These are phyloP conservation scores for Hydroisotoma schaefferi DNA, from an alignment of 2,888 invertebrate species.

Conservation along the genomic window DNA sequence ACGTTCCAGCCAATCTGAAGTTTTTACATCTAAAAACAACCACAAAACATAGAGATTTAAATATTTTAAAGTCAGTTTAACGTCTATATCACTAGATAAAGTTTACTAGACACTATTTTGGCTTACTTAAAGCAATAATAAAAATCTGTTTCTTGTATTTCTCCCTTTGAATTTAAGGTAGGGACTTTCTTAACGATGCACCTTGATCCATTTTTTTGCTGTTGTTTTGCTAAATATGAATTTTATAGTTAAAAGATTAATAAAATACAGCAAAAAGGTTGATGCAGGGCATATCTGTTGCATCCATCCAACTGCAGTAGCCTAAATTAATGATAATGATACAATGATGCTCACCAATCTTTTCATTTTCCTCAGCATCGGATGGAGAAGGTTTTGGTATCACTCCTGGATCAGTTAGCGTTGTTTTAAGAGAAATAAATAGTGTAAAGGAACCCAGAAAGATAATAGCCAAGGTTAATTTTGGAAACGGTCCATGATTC, in stretches of 20 bases:
- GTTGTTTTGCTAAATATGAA: no score
- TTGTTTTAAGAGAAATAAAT: slow-evolving; percentile 27
- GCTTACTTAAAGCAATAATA: not conserved
- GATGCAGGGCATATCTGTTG: no score
- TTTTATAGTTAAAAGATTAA: no score
- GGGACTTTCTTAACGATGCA: no score
- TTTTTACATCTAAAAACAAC: not conserved
- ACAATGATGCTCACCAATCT: no score
- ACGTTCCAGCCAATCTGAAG: not conserved
- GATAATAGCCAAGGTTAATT: not conserved
- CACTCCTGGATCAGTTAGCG: slow-evolving; percentile 37
- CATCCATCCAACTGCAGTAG: no score
- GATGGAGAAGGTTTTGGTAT: slow-evolving; percentile 25
- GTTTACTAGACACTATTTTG: not conserved
- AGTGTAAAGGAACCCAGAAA: slow-evolving; percentile 16
- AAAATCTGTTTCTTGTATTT: not conserved
- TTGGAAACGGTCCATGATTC: not conserved
- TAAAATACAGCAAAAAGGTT: no score
- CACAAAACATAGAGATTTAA: not conserved
- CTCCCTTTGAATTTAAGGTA: not conserved
- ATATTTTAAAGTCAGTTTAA: not conserved
- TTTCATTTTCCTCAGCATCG: slow-evolving; percentile 24
- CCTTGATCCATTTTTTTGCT: no score
- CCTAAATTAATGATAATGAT: no score
- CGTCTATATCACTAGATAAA: not conserved